phyloP scores from a whole-genome alignment of 2,797 vertebrate genomes.

The Microhierax caerulescens region DNA sequence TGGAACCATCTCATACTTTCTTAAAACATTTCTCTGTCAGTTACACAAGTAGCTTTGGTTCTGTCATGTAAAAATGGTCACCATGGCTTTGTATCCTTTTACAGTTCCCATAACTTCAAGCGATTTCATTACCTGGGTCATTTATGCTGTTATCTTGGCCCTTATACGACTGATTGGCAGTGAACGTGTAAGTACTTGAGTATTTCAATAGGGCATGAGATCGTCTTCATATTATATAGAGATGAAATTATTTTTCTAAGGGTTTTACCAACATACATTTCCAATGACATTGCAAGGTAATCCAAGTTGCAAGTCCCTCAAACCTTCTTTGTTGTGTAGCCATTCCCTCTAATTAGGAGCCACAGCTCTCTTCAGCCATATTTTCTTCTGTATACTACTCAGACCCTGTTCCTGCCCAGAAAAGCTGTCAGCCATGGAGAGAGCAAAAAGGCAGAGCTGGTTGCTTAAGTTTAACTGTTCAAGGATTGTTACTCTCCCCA shows the following conservation, averaged over 20 bases:
- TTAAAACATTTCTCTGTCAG: background rate
- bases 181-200: background rate
- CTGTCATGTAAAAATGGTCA: background rate
- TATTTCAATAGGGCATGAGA: background rate
- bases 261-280: background rate
- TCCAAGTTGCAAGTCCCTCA: background rate
- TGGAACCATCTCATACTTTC: background rate
- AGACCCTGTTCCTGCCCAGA: background rate
- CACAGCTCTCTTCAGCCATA: background rate
- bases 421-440: background rate
- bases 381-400: background rate
- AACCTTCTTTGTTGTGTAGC: background rate
- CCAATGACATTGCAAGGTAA: background rate
- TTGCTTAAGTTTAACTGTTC: background rate
- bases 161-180: background rate
- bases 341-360: background rate
- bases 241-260: background rate
- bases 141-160: background rate
- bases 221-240: background rate
- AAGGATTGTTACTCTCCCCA: background rate
- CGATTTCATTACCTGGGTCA: rapidly evolving
- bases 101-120: background rate
- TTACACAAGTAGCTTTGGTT: background rate
- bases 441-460: background rate
- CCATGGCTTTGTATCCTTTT: background rate